These are phyloP conservation scores for Amphipoea lucens DNA, from an alignment of 2,888 invertebrate species.

Conservation along the genomic window DNA sequence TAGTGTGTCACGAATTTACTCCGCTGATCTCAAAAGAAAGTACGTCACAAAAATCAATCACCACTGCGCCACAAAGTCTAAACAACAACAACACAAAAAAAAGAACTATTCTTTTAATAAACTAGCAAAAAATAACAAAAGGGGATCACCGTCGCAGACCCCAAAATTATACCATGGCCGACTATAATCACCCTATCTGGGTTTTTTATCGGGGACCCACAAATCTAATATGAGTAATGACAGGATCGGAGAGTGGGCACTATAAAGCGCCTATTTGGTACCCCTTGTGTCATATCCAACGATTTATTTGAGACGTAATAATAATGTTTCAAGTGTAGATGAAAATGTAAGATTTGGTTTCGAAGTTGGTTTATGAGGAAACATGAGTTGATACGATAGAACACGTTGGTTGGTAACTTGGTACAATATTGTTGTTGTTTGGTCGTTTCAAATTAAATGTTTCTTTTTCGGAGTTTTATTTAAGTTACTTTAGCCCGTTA, in stretches of 20 bases:
- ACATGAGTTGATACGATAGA: slow-evolving; percentile 1
- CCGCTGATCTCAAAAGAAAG: slow-evolving; percentile 14
- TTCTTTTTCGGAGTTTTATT: slow-evolving; percentile 8
- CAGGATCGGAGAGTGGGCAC: slow-evolving; percentile 77
- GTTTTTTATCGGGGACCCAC: slow-evolving; percentile 83
- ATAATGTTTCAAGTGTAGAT: slow-evolving; percentile 62
- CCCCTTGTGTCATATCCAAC: slow-evolving; percentile 74
- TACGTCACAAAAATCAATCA: slow-evolving; percentile 48
- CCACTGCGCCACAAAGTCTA: slow-evolving; percentile 57
- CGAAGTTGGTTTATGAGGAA: slow-evolving; percentile 15
- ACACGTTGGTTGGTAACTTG: not conserved
- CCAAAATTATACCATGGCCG: slow-evolving; percentile 79
- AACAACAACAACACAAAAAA: slow-evolving; percentile 64
- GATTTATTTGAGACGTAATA: slow-evolving; percentile 71
- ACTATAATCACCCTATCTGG: slow-evolving; percentile 82
- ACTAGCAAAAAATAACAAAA: slow-evolving; percentile 73
- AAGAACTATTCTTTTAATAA: slow-evolving; percentile 73
- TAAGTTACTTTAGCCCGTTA: not conserved
- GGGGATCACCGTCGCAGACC: slow-evolving; percentile 76
- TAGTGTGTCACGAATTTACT: not conserved
- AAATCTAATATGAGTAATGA: slow-evolving; percentile 88
- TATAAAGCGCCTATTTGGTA: slow-evolving; percentile 78
- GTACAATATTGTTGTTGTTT: slow-evolving; percentile 3
- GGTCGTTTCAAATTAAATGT: not conserved
- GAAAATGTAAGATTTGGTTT: slow-evolving; percentile 35